Conservation (phyloP, 2,888 invertebrate species). For the Prenolepis imparis region DNA sequence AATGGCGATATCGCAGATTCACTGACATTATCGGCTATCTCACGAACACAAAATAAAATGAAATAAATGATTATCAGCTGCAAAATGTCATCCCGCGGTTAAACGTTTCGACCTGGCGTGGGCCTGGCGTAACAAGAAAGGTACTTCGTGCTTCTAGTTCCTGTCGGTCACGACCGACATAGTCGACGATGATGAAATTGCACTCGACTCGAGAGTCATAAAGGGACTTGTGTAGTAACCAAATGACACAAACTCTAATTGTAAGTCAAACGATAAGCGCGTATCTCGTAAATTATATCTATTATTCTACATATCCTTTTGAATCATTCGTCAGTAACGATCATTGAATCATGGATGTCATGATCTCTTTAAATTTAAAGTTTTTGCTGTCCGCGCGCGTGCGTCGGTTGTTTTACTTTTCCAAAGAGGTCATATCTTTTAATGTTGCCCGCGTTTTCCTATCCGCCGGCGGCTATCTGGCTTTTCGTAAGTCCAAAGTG, state of each 20-base stretch:
- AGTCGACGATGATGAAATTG: slow-evolving; percentile 71
- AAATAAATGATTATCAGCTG: slow-evolving; percentile 66
- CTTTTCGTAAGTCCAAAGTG: slow-evolving; percentile 27
- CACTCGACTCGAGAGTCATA: slow-evolving; percentile 59
- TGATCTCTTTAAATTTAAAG: slow-evolving; percentile 67
- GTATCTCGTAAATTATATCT: slow-evolving; percentile 22
- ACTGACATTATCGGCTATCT: slow-evolving; percentile 32
- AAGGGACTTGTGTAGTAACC: slow-evolving; percentile 71
- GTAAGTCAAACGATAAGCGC: slow-evolving; percentile 54
- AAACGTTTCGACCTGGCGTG: slow-evolving; percentile 62
- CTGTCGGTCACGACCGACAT: slow-evolving; percentile 32
- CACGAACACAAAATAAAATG: slow-evolving; percentile 60
- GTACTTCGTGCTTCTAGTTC: slow-evolving; percentile 47
- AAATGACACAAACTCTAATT: slow-evolving; percentile 43
- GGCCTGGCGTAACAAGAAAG: slow-evolving; percentile 58
- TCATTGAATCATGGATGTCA: slow-evolving; percentile 56
- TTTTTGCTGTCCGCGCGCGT: slow-evolving; percentile 38
- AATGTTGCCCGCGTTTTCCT: slow-evolving; percentile 43
- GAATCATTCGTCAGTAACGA: slow-evolving; percentile 51
- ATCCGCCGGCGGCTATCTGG: slow-evolving; percentile 1
- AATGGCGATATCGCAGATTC: slow-evolving; percentile 8
- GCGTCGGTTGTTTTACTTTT: slow-evolving; percentile 58
- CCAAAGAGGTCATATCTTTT: slow-evolving; percentile 67
- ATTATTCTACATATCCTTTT: slow-evolving; percentile 13
- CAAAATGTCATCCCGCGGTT: slow-evolving; percentile 64